Conservation (phyloP, 2,797 vertebrate species). For the Hoplostethus mediterraneus region DNA sequence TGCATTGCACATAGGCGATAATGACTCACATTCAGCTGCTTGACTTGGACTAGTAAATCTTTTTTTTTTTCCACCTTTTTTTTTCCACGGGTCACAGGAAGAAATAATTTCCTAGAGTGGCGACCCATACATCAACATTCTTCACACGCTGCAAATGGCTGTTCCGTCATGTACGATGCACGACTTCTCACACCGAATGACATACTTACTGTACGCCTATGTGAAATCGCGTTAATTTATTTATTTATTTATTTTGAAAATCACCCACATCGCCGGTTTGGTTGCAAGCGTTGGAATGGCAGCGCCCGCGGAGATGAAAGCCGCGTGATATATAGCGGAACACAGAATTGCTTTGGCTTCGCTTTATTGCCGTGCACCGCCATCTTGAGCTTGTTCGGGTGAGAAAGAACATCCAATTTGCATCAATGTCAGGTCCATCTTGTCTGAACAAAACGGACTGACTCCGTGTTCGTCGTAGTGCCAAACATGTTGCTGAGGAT, state of each 20-base stretch:
- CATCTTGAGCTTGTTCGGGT: conserved; percentile 5
- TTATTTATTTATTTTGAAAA: background rate
- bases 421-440: conserved; percentile 20
- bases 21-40: conserved; percentile 1
- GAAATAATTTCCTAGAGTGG: background rate
- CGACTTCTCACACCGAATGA: conserved; percentile 1
- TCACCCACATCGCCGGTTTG: background rate
- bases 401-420: conserved; percentile 12
- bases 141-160: conserved; percentile 6
- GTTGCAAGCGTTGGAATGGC: conserved; percentile 7
- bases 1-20: background rate
- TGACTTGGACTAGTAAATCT: background rate
- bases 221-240: background rate
- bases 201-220: background rate
- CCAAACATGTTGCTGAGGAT: background rate
- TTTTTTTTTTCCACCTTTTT: background rate
- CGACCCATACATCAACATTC: background rate
- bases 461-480: background rate
- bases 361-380: background rate
- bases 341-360: conserved; percentile 2
- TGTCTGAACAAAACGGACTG: conserved; percentile 13
- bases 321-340: background rate
- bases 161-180: background rate
- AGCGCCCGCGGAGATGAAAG: conserved; percentile 17
- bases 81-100: background rate